Conservation (phyloP, 1,140 invertebrate genomes). For the Leptinotarsa texana region DNA sequence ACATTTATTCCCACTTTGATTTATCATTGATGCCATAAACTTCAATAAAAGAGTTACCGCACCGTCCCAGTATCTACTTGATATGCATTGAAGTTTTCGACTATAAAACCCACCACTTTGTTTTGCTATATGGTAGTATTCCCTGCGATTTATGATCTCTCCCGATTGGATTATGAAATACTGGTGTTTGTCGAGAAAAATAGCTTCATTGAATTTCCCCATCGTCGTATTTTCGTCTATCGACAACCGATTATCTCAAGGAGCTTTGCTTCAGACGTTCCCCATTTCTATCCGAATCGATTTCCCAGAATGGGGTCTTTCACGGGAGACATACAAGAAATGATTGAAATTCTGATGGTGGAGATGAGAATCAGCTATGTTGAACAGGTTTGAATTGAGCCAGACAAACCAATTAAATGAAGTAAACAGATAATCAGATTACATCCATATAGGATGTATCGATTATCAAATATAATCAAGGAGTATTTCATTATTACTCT, state of each 20-base stretch:
- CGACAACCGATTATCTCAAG: neutral
- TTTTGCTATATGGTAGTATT: conserved; percentile 14
- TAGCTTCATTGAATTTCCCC: neutral
- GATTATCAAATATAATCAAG: no score
- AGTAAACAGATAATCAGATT: no score
- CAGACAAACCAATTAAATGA: no score
- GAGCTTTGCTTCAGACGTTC: no score
- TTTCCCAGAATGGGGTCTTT: no score
- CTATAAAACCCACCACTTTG: conserved; percentile 19
- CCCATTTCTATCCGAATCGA: no score
- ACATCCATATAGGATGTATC: no score
- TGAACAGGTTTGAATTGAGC: neutral
- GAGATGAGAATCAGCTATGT: conserved; percentile 1
- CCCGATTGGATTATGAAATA: conserved; percentile 14
- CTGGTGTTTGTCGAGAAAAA: conserved; percentile 4
- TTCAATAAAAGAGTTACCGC: neutral
- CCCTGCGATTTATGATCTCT: conserved; percentile 11
- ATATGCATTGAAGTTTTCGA: conserved; percentile 27
- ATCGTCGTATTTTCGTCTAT: neutral
- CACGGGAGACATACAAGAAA: no score
- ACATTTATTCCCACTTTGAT: no score
- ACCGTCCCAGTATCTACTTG: conserved; percentile 18
- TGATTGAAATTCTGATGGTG: neutral
- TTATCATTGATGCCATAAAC: no score
- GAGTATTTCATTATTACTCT: no score